Percentiles rank a stretch among this genome's conserved stretches.
Conservation (phyloP, 2,888 invertebrate genomes). For the Hermodice carunculata region DNA sequence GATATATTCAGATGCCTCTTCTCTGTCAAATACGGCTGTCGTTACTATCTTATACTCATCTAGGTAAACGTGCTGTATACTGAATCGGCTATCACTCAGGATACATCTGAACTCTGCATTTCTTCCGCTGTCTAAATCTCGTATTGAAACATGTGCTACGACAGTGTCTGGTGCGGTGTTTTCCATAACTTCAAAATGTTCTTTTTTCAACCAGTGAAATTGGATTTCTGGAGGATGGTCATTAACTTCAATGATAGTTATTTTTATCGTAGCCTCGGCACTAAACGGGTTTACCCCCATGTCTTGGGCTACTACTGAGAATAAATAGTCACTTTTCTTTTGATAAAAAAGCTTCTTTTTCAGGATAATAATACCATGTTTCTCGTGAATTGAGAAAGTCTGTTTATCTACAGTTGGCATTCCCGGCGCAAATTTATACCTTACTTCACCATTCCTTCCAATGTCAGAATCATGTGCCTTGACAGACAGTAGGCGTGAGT, state of each 20-base stretch:
- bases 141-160: conserved; percentile 17
- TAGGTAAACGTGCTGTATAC: conserved; percentile 14
- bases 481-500: conserved; percentile 1
- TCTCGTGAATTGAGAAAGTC: conserved; percentile 1
- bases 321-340: conserved; percentile 6
- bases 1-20: conserved; percentile 11
- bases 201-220: conserved; percentile 78
- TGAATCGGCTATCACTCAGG: conserved; percentile 16
- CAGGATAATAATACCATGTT: conserved; percentile 1
- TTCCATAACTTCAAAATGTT: conserved; percentile 3
- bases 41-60: conserved; percentile 36
- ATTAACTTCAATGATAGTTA: conserved; percentile 76
- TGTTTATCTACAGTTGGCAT: background rate
- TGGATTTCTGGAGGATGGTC: conserved; percentile 91
- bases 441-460: conserved; percentile 2
- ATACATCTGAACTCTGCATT: conserved; percentile 15
- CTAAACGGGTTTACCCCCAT: conserved; percentile 75
- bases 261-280: conserved; percentile 78
- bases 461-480: conserved; percentile 5
- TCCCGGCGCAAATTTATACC: background rate
- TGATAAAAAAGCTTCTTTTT: conserved; percentile 12
- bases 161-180: background rate
- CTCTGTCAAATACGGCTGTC: conserved; percentile 28
- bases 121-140: conserved; percentile 14
- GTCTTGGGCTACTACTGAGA: conserved; percentile 29